A percentile compares a stretch with the other conserved stretches of the same genome.
Evolutionary conservation across 2,888 invertebrate genomes (phyloP).

Genomic region (Urechis unicinctus): DNA sequence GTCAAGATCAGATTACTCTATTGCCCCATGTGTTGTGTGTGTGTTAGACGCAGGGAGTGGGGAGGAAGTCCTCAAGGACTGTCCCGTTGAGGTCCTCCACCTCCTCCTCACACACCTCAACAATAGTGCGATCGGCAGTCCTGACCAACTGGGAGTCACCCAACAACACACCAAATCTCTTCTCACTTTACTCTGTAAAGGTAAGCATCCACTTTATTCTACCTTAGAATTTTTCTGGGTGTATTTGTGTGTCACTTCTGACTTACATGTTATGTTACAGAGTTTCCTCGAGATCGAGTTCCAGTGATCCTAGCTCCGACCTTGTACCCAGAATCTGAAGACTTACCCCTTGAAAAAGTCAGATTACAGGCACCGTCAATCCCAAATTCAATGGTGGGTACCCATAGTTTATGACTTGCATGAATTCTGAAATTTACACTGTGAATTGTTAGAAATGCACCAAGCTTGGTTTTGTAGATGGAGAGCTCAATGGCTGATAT

Average conservation of each 20-base stretch:
- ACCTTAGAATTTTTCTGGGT: not conserved
- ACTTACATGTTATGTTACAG: slow-evolving; percentile 43
- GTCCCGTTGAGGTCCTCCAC: slow-evolving; percentile 82
- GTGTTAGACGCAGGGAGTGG: too few relatives aligned
- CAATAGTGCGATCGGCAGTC: slow-evolving; percentile 35
- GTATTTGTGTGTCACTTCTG: not conserved
- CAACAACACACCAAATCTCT: slow-evolving; percentile 73
- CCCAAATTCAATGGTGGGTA: slow-evolving; percentile 53
- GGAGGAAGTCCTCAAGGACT: slow-evolving; percentile 71
- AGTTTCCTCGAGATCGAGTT: slow-evolving; percentile 81
- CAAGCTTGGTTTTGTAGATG: slow-evolving; percentile 25
- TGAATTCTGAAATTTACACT: not conserved
- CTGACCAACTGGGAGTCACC: slow-evolving; percentile 57
- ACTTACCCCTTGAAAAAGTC: slow-evolving; percentile 52
- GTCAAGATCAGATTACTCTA: too few relatives aligned
- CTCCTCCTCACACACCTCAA: slow-evolving; percentile 64
- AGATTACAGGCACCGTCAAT: slow-evolving; percentile 48
- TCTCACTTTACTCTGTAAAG: slow-evolving; percentile 68
- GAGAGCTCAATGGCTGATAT: slow-evolving; percentile 65
- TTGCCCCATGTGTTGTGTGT: too few relatives aligned
- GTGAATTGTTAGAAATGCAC: too few relatives aligned
- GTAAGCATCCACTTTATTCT: slow-evolving; percentile 22
- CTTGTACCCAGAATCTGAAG: slow-evolving; percentile 68
- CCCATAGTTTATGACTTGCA: slow-evolving; percentile 3
- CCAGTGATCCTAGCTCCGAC: slow-evolving; percentile 84